These are phyloP conservation scores for Setophaga petechia DNA, from an alignment of 2,113 vertebrate genomes.

Conservation along the genomic window DNA sequence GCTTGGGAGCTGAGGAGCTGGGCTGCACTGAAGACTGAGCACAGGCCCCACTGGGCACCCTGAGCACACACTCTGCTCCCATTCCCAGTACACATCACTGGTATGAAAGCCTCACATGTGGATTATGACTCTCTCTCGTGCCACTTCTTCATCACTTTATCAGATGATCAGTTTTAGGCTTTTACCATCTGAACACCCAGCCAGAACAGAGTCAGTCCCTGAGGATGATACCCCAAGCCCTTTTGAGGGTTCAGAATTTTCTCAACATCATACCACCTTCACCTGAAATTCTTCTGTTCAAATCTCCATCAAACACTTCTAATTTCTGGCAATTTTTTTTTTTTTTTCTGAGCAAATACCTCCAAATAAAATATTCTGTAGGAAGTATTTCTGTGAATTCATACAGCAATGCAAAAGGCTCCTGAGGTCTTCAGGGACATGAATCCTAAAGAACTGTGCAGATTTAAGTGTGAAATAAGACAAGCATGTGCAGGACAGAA, in stretches of 20 bases:
- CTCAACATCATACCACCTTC: background rate
- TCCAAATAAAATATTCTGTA: background rate
- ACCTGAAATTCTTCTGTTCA: background rate
- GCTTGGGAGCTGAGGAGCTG: rapidly evolving
- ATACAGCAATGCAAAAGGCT: background rate
- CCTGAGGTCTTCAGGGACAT: background rate
- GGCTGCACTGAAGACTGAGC: background rate
- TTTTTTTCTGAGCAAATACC: background rate
- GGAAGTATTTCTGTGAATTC: background rate
- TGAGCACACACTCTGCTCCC: background rate
- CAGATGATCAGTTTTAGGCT: background rate
- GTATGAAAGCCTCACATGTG: background rate
- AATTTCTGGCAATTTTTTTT: background rate
- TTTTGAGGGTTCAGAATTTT: background rate
- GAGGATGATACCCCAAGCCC: background rate
- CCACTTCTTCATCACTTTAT: background rate
- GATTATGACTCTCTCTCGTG: background rate
- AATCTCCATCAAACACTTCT: background rate
- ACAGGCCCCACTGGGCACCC: background rate
- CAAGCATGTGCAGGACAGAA: background rate
- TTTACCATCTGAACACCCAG: background rate
- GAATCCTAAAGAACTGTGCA: background rate
- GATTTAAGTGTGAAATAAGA: background rate
- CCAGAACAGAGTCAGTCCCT: background rate
- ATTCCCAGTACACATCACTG: background rate